Percentiles rank a stretch among this genome's conserved stretches.
phyloP scores from a whole-genome alignment of 2,797 vertebrate genomes.

The Nannoperca australis region DNA sequence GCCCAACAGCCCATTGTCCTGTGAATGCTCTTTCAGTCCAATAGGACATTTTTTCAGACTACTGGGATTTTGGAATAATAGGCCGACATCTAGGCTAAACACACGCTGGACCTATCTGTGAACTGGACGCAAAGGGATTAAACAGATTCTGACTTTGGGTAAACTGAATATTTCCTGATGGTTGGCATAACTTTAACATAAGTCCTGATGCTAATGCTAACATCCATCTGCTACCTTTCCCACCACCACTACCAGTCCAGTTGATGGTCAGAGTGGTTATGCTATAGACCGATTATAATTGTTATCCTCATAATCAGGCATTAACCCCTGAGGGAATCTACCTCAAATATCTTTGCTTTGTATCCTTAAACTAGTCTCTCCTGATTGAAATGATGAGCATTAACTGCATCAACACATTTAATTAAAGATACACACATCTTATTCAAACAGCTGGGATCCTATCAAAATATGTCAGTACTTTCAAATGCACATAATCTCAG shows the following conservation, averaged over 20 bases:
- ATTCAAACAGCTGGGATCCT: not conserved
- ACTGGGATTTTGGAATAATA: too few species aligned
- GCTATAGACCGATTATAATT: not conserved
- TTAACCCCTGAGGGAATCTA: conserved; percentile 4
- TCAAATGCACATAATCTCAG: not conserved
- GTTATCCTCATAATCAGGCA: conserved; percentile 28
- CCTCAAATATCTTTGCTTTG: not conserved
- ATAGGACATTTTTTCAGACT: too few species aligned
- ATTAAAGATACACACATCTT: not conserved
- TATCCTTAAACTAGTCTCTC: not conserved
- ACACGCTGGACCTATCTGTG: not conserved
- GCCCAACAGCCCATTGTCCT: too few species aligned
- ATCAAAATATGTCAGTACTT: not conserved
- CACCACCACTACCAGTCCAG: not conserved
- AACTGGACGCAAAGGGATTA: not conserved
- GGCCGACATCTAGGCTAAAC: too few species aligned
- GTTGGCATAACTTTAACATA: not conserved
- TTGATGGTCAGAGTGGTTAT: conserved; percentile 3
- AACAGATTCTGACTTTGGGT: not conserved
- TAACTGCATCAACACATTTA: not conserved
- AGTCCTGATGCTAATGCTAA: conserved; percentile 6
- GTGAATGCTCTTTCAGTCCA: too few species aligned
- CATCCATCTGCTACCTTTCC: not conserved
- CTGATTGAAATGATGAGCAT: not conserved
- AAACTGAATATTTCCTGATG: not conserved